Conservation (phyloP, 2,113 vertebrate genomes). For the Zosterops pallidus region DNA sequence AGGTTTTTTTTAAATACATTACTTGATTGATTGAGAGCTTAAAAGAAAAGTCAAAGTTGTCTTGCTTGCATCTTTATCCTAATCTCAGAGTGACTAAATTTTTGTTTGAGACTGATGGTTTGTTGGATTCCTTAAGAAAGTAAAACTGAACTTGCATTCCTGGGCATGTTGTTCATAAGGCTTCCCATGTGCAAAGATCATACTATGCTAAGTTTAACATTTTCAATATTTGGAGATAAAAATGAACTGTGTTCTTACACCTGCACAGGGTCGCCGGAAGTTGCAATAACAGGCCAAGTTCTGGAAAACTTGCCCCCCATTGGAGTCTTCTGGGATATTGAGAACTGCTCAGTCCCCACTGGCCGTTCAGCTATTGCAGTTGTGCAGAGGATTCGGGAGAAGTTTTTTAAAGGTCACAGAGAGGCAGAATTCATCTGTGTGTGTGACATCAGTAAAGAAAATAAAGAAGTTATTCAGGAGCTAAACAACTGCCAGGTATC, state of each 20-base stretch:
- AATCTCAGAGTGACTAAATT: neutral
- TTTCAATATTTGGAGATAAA: neutral
- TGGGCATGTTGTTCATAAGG: neutral
- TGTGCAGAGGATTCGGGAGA: slow-evolving; percentile 90
- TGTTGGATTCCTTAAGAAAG: neutral
- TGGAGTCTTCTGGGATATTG: slow-evolving; percentile 99
- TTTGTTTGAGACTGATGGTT: neutral
- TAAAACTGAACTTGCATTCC: neutral
- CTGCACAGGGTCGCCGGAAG: slow-evolving; percentile 84
- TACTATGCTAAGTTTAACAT: neutral
- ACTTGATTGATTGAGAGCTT: neutral
- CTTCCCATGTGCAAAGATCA: neutral
- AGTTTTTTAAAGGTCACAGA: slow-evolving; percentile 94
- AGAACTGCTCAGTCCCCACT: slow-evolving; percentile 94
- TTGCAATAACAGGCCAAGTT: slow-evolving; percentile 70
- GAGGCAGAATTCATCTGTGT: slow-evolving; percentile 99
- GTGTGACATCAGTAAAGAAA: slow-evolving; percentile 98
- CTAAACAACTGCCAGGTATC: slow-evolving; percentile 98
- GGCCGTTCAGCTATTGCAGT: slow-evolving; percentile 91
- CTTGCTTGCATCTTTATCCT: neutral
- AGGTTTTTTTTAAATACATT: neutral
- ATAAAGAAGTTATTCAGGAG: slow-evolving; percentile 97
- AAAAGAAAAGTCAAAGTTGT: neutral
- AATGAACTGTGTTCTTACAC: slow-evolving; percentile 8
- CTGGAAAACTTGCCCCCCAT: slow-evolving; percentile 93